Conservation (phyloP, 2,888 invertebrate genomes). For the Dolichopus griseipennis region DNA sequence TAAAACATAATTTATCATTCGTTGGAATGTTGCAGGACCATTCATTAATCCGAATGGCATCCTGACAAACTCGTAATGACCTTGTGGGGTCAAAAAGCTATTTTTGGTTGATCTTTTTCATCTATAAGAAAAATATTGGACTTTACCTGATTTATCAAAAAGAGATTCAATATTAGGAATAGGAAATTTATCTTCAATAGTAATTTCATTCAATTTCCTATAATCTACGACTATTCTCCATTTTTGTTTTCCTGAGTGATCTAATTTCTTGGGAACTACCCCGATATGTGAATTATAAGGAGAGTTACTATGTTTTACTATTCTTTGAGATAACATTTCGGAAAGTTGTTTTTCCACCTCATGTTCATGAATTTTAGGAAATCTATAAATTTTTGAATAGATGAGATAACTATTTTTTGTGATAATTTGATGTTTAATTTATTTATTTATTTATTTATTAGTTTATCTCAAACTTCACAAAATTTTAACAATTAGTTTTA, state of each 20-base stretch:
- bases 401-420: background rate
- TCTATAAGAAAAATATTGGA: slow-evolving; percentile 16
- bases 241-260: slow-evolving; percentile 14
- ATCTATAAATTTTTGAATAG: background rate
- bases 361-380: background rate
- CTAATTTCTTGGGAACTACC: slow-evolving; percentile 14
- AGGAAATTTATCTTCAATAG: slow-evolving; percentile 16
- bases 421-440: slow-evolving; percentile 2
- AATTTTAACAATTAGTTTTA: no score
- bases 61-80: slow-evolving; percentile 18
- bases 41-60: no score
- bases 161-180: slow-evolving; percentile 18
- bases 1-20: no score
- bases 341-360: slow-evolving; percentile 14
- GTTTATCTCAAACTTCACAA: no score
- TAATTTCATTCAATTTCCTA: slow-evolving; percentile 13
- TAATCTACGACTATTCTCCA: slow-evolving; percentile 17
- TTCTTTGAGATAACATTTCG: slow-evolving; percentile 15
- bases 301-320: slow-evolving; percentile 11
- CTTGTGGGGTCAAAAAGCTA: slow-evolving; percentile 17
- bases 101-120: slow-evolving; percentile 16
- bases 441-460: no score
- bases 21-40: no score
- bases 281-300: slow-evolving; percentile 15
- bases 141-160: slow-evolving; percentile 15